phyloP scores from a whole-genome alignment of 2,113 vertebrate genomes.

The Alethe diademata region DNA sequence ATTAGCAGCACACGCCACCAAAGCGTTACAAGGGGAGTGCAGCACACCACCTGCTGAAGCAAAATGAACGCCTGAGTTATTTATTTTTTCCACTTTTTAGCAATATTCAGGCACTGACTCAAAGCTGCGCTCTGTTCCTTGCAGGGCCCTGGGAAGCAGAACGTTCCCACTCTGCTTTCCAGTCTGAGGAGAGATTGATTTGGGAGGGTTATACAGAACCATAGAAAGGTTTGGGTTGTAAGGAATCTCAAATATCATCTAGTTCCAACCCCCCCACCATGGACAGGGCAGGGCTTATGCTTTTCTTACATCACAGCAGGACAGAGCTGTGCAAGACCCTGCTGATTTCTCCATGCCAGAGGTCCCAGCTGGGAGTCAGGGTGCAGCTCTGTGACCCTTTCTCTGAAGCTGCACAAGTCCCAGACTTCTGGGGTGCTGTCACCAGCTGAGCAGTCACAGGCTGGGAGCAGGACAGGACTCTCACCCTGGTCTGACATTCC shows the following conservation, averaged over 20 bases:
- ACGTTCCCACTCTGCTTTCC: background rate
- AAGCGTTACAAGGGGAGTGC: constrained; percentile 15
- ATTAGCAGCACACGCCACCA: constrained; percentile 50
- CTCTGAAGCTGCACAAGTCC: background rate
- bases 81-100: constrained; percentile 33
- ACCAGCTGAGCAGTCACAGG: background rate
- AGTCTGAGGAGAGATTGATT: background rate
- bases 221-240: background rate
- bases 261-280: background rate
- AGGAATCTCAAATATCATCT: background rate
- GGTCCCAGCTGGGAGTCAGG: background rate
- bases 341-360: background rate
- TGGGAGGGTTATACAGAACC: background rate
- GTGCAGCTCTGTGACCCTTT: background rate
- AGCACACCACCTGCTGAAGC: constrained; percentile 60
- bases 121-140: constrained; percentile 32
- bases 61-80: constrained; percentile 59
- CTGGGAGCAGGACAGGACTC: background rate
- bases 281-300: background rate
- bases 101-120: background rate
- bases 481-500: background rate
- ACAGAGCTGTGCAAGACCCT: background rate
- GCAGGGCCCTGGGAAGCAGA: background rate
- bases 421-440: background rate
- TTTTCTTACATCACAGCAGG: background rate